A percentile compares a stretch with the other conserved stretches of the same genome.
Evolutionary conservation across 1,140 invertebrate genomes (phyloP).

Genomic region (Drosophila kohkoa): DNA sequence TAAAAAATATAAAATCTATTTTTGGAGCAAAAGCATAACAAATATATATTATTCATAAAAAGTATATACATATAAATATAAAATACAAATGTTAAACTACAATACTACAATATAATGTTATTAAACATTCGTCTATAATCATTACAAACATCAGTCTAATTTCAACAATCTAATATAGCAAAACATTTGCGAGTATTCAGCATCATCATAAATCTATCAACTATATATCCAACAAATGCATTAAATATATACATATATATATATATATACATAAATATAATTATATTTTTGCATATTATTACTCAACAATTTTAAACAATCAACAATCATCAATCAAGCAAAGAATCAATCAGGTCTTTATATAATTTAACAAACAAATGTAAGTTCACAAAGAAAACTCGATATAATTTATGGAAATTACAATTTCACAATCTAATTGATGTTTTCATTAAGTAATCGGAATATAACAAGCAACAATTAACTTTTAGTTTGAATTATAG

Average conservation of each 20-base stretch:
- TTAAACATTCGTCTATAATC: slow-evolving; percentile 29
- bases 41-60: slow-evolving; percentile 30
- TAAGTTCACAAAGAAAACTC: not conserved
- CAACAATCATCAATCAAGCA: slow-evolving; percentile 65
- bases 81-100: slow-evolving; percentile 16
- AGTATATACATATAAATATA: slow-evolving; percentile 11
- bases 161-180: slow-evolving; percentile 8
- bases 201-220: slow-evolving; percentile 47
- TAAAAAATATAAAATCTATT: slow-evolving; percentile 63
- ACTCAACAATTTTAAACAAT: slow-evolving; percentile 70
- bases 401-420: no score
- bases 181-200: slow-evolving; percentile 15
- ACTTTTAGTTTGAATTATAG: no score
- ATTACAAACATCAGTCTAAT: slow-evolving; percentile 27
- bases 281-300: slow-evolving; percentile 59
- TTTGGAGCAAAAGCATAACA: slow-evolving; percentile 56
- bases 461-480: no score
- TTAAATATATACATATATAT: slow-evolving; percentile 31
- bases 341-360: slow-evolving; percentile 67
- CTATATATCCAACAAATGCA: slow-evolving; percentile 37
- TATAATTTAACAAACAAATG: slow-evolving; percentile 14
- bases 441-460: not conserved
- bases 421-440: not conserved
- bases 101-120: slow-evolving; percentile 32
- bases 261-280: slow-evolving; percentile 22